A percentile compares a stretch with the other conserved stretches of the same genome.
Evolutionary conservation across 2,113 vertebrate genomes (phyloP).

Genomic region (Oryzias javanicus): DNA sequence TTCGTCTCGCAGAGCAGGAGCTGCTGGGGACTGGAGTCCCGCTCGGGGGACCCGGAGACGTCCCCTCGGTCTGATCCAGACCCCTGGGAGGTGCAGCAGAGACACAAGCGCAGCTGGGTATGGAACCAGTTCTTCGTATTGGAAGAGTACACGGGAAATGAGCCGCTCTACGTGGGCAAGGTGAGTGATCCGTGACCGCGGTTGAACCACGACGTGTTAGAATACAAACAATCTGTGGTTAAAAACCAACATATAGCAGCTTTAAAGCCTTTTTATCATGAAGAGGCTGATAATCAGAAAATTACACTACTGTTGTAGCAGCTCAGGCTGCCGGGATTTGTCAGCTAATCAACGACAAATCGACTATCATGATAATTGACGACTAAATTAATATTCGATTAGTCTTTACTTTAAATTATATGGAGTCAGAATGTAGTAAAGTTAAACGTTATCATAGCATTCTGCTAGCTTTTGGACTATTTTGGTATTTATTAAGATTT

Average conservation of each 20-base stretch:
- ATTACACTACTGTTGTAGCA: too few species aligned
- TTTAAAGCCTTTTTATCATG: constrained; percentile 39
- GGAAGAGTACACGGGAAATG: constrained; percentile 95
- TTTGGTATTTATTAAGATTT: too few species aligned
- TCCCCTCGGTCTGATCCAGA: constrained; percentile 66
- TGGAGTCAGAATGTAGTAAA: too few species aligned
- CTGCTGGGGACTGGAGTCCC: constrained; percentile 75
- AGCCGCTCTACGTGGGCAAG: constrained; percentile 97
- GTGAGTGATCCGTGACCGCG: constrained; percentile 72
- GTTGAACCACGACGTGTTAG: neutral
- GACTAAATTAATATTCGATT: too few species aligned
- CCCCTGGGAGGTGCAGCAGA: constrained; percentile 72
- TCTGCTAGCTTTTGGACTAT: too few species aligned
- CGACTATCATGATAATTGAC: too few species aligned
- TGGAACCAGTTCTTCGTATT: constrained; percentile 99
- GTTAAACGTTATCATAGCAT: too few species aligned
- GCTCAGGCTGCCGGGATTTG: too few species aligned
- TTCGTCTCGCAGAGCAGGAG: constrained; percentile 82
- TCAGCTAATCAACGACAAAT: too few species aligned
- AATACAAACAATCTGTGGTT: neutral
- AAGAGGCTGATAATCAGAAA: constrained; percentile 52
- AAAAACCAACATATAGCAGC: neutral
- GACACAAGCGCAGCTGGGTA: constrained; percentile 96
- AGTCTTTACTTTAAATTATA: too few species aligned
- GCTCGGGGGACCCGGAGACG: constrained; percentile 75